Percentiles rank a stretch among this genome's conserved stretches.
Conservation (phyloP, 2,797 vertebrate species). For the Catostomus latipinnis region DNA sequence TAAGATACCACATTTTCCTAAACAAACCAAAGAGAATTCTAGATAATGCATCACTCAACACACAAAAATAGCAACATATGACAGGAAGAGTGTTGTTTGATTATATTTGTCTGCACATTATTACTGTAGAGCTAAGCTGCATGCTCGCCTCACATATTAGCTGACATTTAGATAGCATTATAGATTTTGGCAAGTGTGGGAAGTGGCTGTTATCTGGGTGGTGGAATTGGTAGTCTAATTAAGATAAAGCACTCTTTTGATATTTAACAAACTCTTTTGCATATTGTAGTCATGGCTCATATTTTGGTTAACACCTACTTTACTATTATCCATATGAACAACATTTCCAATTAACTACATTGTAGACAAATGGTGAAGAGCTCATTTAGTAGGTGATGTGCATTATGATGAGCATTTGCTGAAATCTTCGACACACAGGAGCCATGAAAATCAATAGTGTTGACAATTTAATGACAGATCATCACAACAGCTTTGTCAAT, state of each 20-base stretch:
- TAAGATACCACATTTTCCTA: background rate
- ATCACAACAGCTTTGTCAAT: background rate
- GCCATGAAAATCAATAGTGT: background rate
- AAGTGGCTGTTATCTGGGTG: slow-evolving; percentile 36
- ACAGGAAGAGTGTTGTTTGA: slow-evolving; percentile 11
- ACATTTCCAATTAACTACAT: background rate
- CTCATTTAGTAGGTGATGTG: background rate
- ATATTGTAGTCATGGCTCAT: background rate
- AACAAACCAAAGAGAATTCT: slow-evolving; percentile 4
- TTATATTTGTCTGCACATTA: slow-evolving; percentile 1
- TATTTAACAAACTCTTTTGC: slow-evolving; percentile 15
- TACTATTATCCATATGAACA: background rate
- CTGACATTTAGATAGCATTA: slow-evolving; percentile 45
- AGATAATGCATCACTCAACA: background rate
- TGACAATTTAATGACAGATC: slow-evolving; percentile 8
- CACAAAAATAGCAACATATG: slow-evolving; percentile 6
- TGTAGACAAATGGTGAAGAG: background rate
- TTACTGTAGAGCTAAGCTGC: slow-evolving; percentile 6
- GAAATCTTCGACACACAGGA: background rate
- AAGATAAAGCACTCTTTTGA: slow-evolving; percentile 31
- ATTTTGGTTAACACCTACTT: background rate
- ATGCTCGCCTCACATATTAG: slow-evolving; percentile 24
- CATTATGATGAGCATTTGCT: slow-evolving; percentile 6
- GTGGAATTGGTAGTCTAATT: slow-evolving; percentile 22
- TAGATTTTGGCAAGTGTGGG: slow-evolving; percentile 45